Evolutionary conservation across 2,888 invertebrate genomes (phyloP).

Genomic region (Tenthredo livida): DNA sequence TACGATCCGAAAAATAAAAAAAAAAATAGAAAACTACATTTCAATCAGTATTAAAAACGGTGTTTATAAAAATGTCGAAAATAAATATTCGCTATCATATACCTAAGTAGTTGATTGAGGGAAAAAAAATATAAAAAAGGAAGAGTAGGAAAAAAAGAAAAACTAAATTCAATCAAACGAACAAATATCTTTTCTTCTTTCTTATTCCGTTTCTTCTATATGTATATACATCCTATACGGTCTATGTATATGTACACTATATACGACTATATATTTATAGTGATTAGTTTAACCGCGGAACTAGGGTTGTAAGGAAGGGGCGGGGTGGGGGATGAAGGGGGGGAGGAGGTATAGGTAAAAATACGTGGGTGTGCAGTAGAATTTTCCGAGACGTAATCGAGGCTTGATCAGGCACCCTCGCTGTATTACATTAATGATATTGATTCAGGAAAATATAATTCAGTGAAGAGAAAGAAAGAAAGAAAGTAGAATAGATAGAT

Average conservation of each 20-base stretch:
- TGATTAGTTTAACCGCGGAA: conserved; percentile 1
- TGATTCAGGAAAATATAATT: conserved; percentile 75
- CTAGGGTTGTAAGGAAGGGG: background rate
- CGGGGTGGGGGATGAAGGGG: background rate
- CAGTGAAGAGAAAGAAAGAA: background rate
- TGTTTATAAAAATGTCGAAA: too few relatives aligned
- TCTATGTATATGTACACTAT: background rate
- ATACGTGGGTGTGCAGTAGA: background rate
- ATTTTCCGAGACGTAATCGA: conserved; percentile 27
- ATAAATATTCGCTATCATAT: too few relatives aligned
- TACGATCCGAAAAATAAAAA: too few relatives aligned
- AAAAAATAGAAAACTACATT: too few relatives aligned
- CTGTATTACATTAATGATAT: conserved; percentile 76
- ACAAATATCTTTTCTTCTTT: background rate
- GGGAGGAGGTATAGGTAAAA: background rate
- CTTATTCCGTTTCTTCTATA: background rate
- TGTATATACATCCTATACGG: background rate
- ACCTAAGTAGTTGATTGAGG: too few relatives aligned
- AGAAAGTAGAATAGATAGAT: background rate
- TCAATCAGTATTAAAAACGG: too few relatives aligned
- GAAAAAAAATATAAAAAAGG: too few relatives aligned
- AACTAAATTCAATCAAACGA: too few relatives aligned
- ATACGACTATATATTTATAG: background rate
- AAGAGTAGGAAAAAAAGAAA: too few relatives aligned
- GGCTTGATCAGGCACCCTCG: conserved; percentile 72